These are phyloP conservation scores for Cyanoramphus novaezelandiae DNA, from an alignment of 2,113 vertebrate genomes.

Conservation along the genomic window DNA sequence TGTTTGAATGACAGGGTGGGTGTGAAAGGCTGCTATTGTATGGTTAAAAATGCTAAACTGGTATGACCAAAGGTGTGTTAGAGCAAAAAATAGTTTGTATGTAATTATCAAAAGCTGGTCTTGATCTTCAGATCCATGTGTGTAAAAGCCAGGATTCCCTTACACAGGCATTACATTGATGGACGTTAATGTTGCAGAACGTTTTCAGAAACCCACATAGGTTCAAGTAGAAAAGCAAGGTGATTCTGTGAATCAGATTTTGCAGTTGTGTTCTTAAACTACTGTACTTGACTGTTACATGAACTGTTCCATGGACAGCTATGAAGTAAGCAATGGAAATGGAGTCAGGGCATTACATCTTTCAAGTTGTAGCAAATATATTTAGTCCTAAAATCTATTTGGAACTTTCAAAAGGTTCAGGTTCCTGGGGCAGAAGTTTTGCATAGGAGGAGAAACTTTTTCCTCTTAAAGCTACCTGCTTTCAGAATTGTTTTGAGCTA, in stretches of 20 bases:
- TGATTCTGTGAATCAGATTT: slow-evolving; percentile 65
- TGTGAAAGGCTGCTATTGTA: slow-evolving; percentile 50
- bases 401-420: slow-evolving; percentile 1
- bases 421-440: slow-evolving; percentile 41
- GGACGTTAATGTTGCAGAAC: not conserved
- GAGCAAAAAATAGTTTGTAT: slow-evolving; percentile 13
- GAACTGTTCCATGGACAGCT: slow-evolving; percentile 38
- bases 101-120: slow-evolving; percentile 28
- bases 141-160: slow-evolving; percentile 26
- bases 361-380: slow-evolving; percentile 55
- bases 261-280: slow-evolving; percentile 50
- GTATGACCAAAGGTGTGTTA: slow-evolving; percentile 62
- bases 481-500: slow-evolving; percentile 26
- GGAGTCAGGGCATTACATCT: slow-evolving; percentile 49
- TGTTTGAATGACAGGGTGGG: slow-evolving; percentile 5
- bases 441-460: slow-evolving; percentile 27
- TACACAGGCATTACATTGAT: not conserved
- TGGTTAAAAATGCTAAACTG: slow-evolving; percentile 34
- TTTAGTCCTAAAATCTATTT: slow-evolving; percentile 36
- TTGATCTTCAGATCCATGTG: not conserved
- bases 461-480: not conserved
- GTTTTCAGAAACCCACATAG: slow-evolving; percentile 20
- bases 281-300: slow-evolving; percentile 58
- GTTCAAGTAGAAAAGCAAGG: slow-evolving; percentile 32
- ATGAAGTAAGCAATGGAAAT: slow-evolving; percentile 52